Conservation (phyloP, 1,140 invertebrate genomes). For the Globodera ellingtonae region DNA sequence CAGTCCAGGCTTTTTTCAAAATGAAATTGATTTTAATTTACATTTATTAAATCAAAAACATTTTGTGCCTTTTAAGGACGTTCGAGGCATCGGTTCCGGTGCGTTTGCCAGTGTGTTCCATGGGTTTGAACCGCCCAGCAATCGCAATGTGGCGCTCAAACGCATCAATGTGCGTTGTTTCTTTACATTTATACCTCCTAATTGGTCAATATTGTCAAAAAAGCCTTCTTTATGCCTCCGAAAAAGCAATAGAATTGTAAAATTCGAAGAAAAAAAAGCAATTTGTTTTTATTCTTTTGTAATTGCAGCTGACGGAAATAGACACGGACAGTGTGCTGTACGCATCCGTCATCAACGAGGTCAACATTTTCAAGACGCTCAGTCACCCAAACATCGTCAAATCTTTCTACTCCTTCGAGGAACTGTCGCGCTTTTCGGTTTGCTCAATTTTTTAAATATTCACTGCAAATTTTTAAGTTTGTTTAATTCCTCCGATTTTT, state of each 20-base stretch:
- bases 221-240: too few species aligned
- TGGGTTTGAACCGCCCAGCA: background rate
- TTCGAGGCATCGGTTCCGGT: constrained; percentile 22
- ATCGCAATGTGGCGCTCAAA: constrained; percentile 27
- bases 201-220: too few species aligned
- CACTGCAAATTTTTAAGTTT: too few species aligned
- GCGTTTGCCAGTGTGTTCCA: constrained; percentile 36
- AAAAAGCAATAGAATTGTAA: too few species aligned
- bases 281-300: too few species aligned
- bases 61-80: background rate
- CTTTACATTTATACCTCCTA: background rate
- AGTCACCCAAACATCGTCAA: too few species aligned
- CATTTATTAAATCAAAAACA: background rate
- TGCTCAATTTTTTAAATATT: background rate
- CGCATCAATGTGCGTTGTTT: constrained; percentile 28
- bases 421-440: background rate
- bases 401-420: constrained; percentile 15
- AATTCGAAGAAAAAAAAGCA: too few species aligned
- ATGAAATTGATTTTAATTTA: background rate
- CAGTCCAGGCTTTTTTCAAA: background rate
- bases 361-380: too few species aligned
- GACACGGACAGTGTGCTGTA: background rate
- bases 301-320: too few species aligned
- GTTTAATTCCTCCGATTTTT: too few species aligned
- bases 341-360: background rate